Conservation (phyloP, 2,888 invertebrate genomes). For the Ennomos quercinarius region DNA sequence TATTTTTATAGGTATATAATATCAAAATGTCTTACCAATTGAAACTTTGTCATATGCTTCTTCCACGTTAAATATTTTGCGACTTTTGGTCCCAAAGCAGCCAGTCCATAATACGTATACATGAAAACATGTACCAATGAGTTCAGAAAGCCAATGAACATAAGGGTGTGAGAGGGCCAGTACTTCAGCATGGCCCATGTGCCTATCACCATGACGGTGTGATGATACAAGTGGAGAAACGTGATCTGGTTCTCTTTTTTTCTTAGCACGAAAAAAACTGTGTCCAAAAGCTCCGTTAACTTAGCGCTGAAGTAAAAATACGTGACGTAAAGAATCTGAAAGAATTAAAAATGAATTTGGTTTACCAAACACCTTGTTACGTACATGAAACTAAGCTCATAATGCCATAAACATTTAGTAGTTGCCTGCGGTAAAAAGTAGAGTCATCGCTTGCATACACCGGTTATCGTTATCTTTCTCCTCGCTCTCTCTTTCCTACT, state of each 20-base stretch:
- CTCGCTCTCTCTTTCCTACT: no score
- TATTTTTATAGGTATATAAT: no score
- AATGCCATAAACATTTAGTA: no score
- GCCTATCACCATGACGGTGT: slow-evolving; percentile 89
- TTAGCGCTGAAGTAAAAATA: slow-evolving; percentile 92
- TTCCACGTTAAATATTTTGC: slow-evolving; percentile 94
- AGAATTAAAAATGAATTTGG: slow-evolving; percentile 37
- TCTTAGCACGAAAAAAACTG: slow-evolving; percentile 94
- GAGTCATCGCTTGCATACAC: no score
- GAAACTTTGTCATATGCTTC: slow-evolving; percentile 92
- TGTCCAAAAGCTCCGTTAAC: slow-evolving; percentile 91
- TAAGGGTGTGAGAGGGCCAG: slow-evolving; percentile 90
- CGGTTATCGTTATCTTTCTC: no score
- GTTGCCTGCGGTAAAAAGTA: no score
- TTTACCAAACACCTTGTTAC: background rate
- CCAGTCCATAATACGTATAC: slow-evolving; percentile 92
- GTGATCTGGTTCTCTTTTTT: slow-evolving; percentile 92
- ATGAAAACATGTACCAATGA: slow-evolving; percentile 92
- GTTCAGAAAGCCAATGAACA: slow-evolving; percentile 90
- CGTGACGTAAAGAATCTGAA: slow-evolving; percentile 71
- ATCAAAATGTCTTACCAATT: slow-evolving; percentile 85
- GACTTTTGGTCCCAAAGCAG: slow-evolving; percentile 90
- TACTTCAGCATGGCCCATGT: slow-evolving; percentile 91
- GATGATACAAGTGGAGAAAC: slow-evolving; percentile 96
- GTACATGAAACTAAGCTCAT: no score